Base-by-base conservation (phyloP, 1,140 invertebrate species). In the Atta cephalotes region DNA sequence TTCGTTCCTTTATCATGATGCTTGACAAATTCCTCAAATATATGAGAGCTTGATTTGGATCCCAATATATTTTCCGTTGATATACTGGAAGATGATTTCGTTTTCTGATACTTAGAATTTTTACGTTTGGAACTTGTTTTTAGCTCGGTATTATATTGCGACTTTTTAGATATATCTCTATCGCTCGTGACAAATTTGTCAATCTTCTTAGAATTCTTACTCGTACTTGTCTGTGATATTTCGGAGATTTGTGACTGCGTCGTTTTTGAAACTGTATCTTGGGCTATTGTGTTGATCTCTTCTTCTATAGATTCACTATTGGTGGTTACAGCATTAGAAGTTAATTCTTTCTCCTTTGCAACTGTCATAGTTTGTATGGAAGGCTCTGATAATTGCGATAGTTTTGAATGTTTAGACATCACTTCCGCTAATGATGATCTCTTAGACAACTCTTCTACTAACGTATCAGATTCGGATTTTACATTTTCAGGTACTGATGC, bases 391-490 rank as follows among this genome's bases (percentile, higher is more conserved):
- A 78, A 16, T 53, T 90, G 89, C 10, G 74, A 49, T 45, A 81
- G 45, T 31, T 89, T 93, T 0, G 90, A 92, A 39, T 92, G 94
- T 14, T 92, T 94, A 2, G 94, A 91, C 25, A 94, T 89, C 81
- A 95, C 93, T 56, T 95, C 94, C 0, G 49, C 49, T 51, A 95
- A 14, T 1, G 4, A 62, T 0, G 90, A 91, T 53, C 93, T 94
- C 12, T 92, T 94, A 0, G 93, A 91, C 25, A 94, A 90, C 78
- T 95, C 93, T 45, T 95, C 94, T 0, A 95, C 91, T 21, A 95
- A 68, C 7, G 91, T 93, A 35, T 95, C 94, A 3, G 95, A 95
- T 74, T 95, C 94, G 0, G 93, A 91, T 79, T 92, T 93, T 10
- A 87, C 18, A n/a, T 89, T 53, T 45, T 93, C 92, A 5, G 86